Conservation (phyloP, 2,888 invertebrate genomes). For the Lepidochrysops patricia region DNA sequence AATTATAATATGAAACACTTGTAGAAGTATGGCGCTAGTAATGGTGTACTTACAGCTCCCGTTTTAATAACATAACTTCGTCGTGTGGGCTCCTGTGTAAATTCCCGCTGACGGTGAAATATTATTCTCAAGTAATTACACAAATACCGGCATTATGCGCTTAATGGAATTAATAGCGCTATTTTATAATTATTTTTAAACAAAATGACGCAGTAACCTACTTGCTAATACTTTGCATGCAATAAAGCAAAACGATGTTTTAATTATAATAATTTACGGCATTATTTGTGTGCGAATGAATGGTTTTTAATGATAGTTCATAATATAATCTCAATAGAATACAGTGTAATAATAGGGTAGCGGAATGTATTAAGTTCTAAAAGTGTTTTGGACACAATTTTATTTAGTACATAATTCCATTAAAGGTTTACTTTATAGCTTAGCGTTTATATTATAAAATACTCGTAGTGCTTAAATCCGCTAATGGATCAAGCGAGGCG, state of each 20-base stretch:
- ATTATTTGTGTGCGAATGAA: too few relatives aligned
- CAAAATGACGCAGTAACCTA: conserved; percentile 5
- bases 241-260: neutral
- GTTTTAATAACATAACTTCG: conserved; percentile 61
- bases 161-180: conserved; percentile 31
- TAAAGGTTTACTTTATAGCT: conserved; percentile 31
- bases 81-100: conserved; percentile 41
- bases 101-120: conserved; percentile 39
- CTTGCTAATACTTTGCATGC: neutral
- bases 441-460: conserved; percentile 45
- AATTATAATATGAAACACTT: neutral
- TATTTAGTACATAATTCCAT: conserved; percentile 16
- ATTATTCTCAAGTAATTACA: conserved; percentile 52
- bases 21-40: neutral
- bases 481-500: conserved; percentile 61
- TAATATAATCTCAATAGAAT: too few relatives aligned
- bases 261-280: neutral
- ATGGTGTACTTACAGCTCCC: conserved; percentile 27
- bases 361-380: too few relatives aligned
- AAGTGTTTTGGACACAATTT: neutral
- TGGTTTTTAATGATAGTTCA: too few relatives aligned
- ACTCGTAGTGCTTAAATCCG: conserved; percentile 48
- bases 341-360: neutral
- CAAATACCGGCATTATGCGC: conserved; percentile 51
- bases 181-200: conserved; percentile 18